Conservation (phyloP, 1,140 invertebrate species). For the Ephestia elutella region DNA sequence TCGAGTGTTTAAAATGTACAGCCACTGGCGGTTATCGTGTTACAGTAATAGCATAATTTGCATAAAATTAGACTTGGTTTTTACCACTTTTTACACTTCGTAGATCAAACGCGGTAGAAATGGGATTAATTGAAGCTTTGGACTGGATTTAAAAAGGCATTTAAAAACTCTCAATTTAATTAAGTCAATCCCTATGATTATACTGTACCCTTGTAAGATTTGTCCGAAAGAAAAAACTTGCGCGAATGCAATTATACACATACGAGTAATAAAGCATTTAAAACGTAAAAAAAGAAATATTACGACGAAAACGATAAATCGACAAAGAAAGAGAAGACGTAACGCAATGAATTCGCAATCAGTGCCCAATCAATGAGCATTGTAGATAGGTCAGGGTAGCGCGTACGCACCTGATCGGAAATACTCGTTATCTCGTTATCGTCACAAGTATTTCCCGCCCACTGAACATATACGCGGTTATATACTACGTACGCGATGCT, state of each 20-base stretch:
- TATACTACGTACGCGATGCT: background rate
- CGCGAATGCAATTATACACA: too few relatives aligned
- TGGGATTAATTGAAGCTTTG: background rate
- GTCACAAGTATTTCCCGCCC: background rate
- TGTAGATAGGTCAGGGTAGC: background rate
- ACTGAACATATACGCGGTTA: background rate
- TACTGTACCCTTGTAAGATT: too few relatives aligned
- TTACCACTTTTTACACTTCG: conserved; percentile 3
- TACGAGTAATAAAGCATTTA: too few relatives aligned
- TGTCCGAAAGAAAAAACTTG: too few relatives aligned
- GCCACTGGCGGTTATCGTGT: background rate
- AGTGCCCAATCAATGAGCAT: background rate
- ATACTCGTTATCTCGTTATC: background rate
- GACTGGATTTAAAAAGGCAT: too few relatives aligned
- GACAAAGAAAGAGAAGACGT: background rate
- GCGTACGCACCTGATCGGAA: background rate
- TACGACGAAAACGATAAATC: too few relatives aligned
- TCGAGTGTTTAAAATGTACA: conserved; percentile 17
- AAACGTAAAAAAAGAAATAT: too few relatives aligned
- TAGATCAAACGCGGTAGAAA: background rate
- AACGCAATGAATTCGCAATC: background rate
- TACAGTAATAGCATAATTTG: conserved; percentile 21
- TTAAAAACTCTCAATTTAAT: too few relatives aligned
- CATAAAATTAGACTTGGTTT: conserved; percentile 29
- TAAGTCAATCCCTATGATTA: too few relatives aligned